These are phyloP conservation scores for Todus mexicanus DNA, from an alignment of 2,797 vertebrate genomes.

Conservation along the genomic window DNA sequence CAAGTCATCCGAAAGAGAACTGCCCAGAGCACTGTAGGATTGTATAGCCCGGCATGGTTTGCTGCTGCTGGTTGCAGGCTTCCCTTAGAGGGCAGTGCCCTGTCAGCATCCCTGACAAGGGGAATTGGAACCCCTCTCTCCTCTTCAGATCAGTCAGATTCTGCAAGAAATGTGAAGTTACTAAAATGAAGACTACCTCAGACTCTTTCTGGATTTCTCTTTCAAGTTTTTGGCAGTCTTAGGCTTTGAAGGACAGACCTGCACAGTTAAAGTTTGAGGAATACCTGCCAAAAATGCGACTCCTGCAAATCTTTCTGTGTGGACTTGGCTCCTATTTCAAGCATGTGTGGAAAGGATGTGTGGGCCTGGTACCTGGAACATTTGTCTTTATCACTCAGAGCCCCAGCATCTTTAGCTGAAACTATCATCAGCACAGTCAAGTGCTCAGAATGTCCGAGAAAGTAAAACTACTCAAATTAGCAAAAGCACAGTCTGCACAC, in stretches of 20 bases:
- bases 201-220: not conserved
- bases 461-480: not conserved
- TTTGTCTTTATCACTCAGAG: not conserved
- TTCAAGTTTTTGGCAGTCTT: not conserved
- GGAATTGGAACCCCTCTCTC: not conserved
- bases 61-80: not conserved
- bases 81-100: not conserved
- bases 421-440: not conserved
- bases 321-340: not conserved
- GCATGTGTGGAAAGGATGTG: not conserved
- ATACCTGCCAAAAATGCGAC: not conserved
- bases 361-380: fast-evolving
- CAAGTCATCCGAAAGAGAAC: not conserved
- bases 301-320: not conserved
- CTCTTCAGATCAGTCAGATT: not conserved
- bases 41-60: not conserved
- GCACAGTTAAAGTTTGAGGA: not conserved
- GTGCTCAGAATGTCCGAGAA: not conserved
- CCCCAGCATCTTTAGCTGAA: not conserved
- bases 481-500: not conserved
- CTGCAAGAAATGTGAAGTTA: not conserved
- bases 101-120: not conserved
- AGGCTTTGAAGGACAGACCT: not conserved
- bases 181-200: not conserved
- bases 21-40: not conserved